These are phyloP conservation scores for Lasiurus borealis DNA, from an alignment of 2,113 vertebrate genomes.

Conservation along the genomic window DNA sequence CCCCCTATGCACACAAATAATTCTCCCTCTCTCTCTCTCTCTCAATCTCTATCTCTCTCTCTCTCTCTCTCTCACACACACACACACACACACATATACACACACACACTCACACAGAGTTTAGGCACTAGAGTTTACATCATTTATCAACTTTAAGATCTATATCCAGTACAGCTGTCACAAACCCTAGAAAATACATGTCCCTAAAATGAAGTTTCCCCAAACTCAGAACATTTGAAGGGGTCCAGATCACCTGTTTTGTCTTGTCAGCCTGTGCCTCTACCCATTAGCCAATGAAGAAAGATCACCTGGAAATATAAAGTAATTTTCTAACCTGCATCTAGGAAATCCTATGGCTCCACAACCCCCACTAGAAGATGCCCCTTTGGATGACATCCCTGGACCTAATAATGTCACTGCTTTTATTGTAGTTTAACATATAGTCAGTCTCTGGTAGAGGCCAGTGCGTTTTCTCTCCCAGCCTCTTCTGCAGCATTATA, in stretches of 20 bases:
- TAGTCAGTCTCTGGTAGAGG: background rate
- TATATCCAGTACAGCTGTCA: background rate
- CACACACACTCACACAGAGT: background rate
- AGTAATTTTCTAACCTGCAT: background rate
- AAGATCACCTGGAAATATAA: background rate
- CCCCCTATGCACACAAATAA: rapidly evolving
- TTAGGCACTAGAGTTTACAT: background rate
- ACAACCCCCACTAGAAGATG: background rate
- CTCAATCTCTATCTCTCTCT: too few relatives aligned
- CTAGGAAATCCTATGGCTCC: background rate
- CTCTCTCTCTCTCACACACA: too few relatives aligned
- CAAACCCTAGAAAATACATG: background rate
- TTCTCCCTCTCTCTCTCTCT: too few relatives aligned
- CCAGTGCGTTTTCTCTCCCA: background rate
- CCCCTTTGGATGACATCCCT: background rate
- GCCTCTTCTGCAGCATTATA: background rate
- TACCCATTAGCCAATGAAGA: background rate
- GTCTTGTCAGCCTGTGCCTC: background rate
- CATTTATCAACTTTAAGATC: background rate
- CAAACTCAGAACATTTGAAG: background rate
- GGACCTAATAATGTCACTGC: background rate
- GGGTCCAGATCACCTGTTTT: background rate
- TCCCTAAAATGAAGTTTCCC: background rate
- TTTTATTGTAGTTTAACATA: background rate
- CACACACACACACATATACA: background rate